Evolutionary conservation across 2,888 invertebrate species (phyloP), one percentile per base, ranked within the genome.

Genomic region (Lomographa bimaculata): DNA sequence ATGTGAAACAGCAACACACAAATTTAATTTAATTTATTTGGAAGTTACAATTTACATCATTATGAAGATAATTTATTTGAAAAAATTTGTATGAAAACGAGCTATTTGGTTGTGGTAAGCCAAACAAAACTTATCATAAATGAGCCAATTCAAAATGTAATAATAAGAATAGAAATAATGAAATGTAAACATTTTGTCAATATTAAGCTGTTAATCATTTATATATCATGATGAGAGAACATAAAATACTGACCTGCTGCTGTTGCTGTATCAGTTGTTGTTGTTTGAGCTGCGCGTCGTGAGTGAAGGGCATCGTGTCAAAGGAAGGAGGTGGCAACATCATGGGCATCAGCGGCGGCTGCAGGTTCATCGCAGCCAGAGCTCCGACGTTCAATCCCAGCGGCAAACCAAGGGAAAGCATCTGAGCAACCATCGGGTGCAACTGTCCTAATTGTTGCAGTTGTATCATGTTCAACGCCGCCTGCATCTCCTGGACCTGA

Each of bases 301-400:
- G 91, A 4, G 87, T 73, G 60, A 79, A 82, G 7, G 77, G 71
- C 89, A 94, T 92, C 24, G 91, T 89, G 67, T 96, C 95, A 71
- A 94, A 94, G 2, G 94, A 93, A 12, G 95, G 95, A 7, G 95
- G 95, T 17, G 95, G 95, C 90, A 96, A 92, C 95, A 96, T 96
- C 82, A 96, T 91, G 8, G 96, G 96, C 65, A 96, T 95, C 57
- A 97, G 81, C 0, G 98, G 97, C 10, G 98, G 97, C 70, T 97
- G 97, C 34, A 98, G 91, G 81, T 97, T 98, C 97, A 98, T 98
- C 18, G 97, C 96, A 8, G 97, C 97, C 46, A 97, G 82, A 3
- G 95, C 94, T 23, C 94, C 93, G 66, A 95, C 91, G 72, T 96
- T 96, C 48, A 96, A 85, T 7, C 95, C 95, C 46, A 96, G 81